Conservation (phyloP, 30 jellyfish, hydroid and myxozoan species). For the Catostylus mosaicus region DNA sequence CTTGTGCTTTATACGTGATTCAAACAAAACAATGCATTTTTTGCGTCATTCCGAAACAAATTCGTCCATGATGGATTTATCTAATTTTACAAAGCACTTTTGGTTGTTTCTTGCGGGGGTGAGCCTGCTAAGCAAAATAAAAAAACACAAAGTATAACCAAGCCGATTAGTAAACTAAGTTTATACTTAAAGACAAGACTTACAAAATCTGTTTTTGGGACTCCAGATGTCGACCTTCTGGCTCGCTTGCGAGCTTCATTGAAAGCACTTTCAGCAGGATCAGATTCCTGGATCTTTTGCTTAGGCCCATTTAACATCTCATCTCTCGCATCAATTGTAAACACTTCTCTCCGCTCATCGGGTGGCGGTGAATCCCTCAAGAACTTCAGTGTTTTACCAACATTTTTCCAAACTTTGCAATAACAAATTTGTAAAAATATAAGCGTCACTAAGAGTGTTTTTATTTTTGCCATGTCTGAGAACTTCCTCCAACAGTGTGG, state of each 20-base stretch:
- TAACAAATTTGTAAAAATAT: not conserved
- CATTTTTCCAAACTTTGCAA: slow-evolving; percentile 60
- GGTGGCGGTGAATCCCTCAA: slow-evolving; percentile 27
- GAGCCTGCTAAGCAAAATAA: too few relatives aligned
- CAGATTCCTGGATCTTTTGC: slow-evolving; percentile 19
- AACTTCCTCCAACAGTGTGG: not conserved
- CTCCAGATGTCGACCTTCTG: slow-evolving; percentile 25
- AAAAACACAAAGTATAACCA: too few relatives aligned
- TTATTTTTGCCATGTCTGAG: not conserved
- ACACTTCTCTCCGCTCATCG: slow-evolving; percentile 33
- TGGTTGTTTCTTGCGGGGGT: too few relatives aligned
- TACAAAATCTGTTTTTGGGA: slow-evolving; percentile 13
- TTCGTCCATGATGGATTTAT: too few relatives aligned
- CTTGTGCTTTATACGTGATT: too few relatives aligned
- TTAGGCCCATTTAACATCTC: slow-evolving; percentile 60
- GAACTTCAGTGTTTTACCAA: slow-evolving; percentile 38
- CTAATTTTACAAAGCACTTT: not conserved
- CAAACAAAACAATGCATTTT: too few relatives aligned
- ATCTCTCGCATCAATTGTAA: slow-evolving; percentile 38
- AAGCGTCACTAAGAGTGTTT: not conserved
- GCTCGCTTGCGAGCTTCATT: slow-evolving; percentile 56
- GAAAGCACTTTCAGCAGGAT: slow-evolving; percentile 28
- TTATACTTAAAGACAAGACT: not conserved
- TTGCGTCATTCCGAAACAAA: too few relatives aligned
- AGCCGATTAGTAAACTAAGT: too few relatives aligned